A percentile compares a stretch with the other conserved stretches of the same genome.
These are phyloP conservation scores for Antennarius striatus DNA, from an alignment of 2,113 vertebrate species.

Conservation along the genomic window DNA sequence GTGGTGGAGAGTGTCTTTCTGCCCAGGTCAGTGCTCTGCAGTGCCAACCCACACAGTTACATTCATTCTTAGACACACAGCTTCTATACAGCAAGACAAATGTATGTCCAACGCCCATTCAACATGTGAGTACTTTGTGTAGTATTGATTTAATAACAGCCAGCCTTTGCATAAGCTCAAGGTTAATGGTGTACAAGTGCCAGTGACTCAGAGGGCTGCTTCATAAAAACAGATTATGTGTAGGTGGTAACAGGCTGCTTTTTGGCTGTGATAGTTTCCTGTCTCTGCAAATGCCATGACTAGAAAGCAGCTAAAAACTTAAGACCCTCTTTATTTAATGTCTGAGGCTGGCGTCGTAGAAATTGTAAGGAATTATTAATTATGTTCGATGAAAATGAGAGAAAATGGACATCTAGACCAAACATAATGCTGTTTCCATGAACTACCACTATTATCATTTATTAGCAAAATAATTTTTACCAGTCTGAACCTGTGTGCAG, in stretches of 20 bases:
- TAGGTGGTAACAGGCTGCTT: conserved; percentile 27
- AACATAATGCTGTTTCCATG: conserved; percentile 16
- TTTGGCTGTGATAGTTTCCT: conserved; percentile 19
- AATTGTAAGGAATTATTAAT: neutral
- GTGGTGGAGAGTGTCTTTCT: conserved; percentile 98
- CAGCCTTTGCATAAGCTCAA: conserved; percentile 30
- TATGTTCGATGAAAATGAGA: no score
- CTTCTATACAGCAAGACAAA: neutral
- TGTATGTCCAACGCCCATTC: neutral
- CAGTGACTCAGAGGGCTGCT: conserved; percentile 28
- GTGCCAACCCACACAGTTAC: neutral
- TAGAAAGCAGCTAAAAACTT: conserved; percentile 10
- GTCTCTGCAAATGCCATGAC: conserved; percentile 24
- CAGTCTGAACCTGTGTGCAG: conserved; percentile 31
- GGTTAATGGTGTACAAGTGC: conserved; percentile 27
- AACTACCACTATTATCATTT: conserved; percentile 30
- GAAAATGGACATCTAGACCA: neutral
- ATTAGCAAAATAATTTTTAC: conserved; percentile 35
- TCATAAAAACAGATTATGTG: conserved; percentile 41
- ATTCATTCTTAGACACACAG: neutral
- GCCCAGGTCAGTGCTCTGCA: conserved; percentile 84
- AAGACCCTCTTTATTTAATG: neutral
- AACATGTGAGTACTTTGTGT: conserved; percentile 2
- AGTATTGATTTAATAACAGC: conserved; percentile 6
- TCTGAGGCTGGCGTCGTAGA: neutral